Conservation (phyloP, 2,113 vertebrate species). For the Gobius niger region DNA sequence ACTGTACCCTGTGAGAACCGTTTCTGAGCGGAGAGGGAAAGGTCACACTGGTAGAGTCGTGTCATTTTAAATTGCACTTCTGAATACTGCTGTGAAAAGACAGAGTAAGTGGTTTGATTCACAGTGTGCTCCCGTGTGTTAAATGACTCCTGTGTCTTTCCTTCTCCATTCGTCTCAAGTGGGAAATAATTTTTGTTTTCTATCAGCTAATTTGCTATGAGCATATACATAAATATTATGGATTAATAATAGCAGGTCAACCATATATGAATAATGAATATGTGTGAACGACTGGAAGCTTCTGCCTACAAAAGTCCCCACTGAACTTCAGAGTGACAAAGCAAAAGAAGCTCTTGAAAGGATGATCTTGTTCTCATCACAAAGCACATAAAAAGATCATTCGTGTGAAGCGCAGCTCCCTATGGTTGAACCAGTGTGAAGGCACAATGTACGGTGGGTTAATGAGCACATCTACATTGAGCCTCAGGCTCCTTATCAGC, state of each 20-base stretch:
- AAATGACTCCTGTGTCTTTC: conserved; percentile 60
- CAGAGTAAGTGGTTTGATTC: conserved; percentile 57
- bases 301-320: background rate
- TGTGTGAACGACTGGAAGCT: background rate
- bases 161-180: no score
- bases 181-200: conserved; percentile 47
- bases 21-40: conserved; percentile 25
- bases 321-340: background rate
- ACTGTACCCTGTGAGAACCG: background rate
- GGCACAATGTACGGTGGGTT: conserved; percentile 5
- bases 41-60: conserved; percentile 28
- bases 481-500: conserved; percentile 31
- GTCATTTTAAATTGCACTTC: conserved; percentile 55
- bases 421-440: background rate
- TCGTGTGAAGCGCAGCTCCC: background rate
- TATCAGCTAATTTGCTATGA: background rate
- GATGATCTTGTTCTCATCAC: background rate
- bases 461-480: conserved; percentile 8
- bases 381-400: background rate
- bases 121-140: conserved; percentile 58
- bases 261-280: background rate
- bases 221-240: no score
- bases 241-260: background rate
- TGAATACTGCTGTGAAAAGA: conserved; percentile 23
- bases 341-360: background rate